These are phyloP conservation scores for Chaetorhynchus papuensis DNA, from an alignment of 2,113 vertebrate genomes.

Conservation along the genomic window DNA sequence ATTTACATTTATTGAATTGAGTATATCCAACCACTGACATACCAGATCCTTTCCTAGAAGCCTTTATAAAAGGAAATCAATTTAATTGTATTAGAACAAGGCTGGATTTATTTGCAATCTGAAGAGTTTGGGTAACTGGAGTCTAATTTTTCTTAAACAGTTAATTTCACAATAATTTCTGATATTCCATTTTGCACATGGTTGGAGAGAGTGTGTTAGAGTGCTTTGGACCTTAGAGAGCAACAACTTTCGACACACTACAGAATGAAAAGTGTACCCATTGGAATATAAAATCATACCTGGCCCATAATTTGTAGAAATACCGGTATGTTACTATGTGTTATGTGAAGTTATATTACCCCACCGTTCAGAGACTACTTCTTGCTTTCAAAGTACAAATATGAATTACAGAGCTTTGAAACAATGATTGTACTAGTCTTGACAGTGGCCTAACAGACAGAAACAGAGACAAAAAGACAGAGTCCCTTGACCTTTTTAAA, in stretches of 20 bases:
- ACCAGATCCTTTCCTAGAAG: background rate
- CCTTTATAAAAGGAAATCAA: background rate
- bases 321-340: background rate
- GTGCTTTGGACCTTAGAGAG: constrained; percentile 60
- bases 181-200: constrained; percentile 27
- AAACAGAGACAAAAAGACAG: background rate
- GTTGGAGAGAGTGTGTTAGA: constrained; percentile 59
- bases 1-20: constrained; percentile 24
- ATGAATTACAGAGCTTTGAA: background rate
- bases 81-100: background rate
- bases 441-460: background rate
- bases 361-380: background rate
- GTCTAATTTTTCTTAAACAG: constrained; percentile 41
- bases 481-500: constrained; percentile 11
- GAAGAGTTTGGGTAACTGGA: background rate
- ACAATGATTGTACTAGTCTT: background rate
- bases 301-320: constrained; percentile 3
- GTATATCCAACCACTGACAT: background rate
- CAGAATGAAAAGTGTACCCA: constrained; percentile 43
- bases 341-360: background rate
- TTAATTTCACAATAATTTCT: constrained; percentile 22
- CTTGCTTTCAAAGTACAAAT: background rate
- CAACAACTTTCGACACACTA: constrained; percentile 57
- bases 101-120: background rate
- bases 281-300: constrained; percentile 54